Conservation (phyloP, 64 coral and sea anemone species). For the Dendronephthya gigantea region DNA sequence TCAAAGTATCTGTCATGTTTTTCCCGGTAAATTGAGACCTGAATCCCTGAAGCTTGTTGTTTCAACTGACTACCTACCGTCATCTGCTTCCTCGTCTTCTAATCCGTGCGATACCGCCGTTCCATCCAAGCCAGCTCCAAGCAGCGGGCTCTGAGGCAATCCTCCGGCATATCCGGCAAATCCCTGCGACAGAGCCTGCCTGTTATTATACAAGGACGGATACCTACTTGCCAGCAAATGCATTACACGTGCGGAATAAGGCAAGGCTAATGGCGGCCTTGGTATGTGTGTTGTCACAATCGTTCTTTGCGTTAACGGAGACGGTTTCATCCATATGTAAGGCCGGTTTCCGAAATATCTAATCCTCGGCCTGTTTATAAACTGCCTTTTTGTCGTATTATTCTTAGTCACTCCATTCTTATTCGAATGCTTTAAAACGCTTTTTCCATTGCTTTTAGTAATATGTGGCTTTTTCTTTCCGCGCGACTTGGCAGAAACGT, state of each 20-base stretch:
- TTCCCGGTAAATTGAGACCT: too few relatives aligned
- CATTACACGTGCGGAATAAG: constrained; percentile 58
- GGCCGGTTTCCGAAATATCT: constrained; percentile 29
- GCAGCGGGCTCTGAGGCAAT: not conserved
- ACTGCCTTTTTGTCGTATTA: constrained; percentile 57
- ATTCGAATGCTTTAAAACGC: constrained; percentile 13
- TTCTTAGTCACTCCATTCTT: constrained; percentile 26
- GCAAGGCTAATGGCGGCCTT: constrained; percentile 61
- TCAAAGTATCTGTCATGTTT: too few relatives aligned
- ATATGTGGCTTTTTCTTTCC: not conserved
- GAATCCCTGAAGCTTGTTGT: too few relatives aligned
- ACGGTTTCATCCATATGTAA: constrained; percentile 83
- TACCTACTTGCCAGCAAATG: constrained; percentile 20
- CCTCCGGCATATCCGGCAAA: not conserved
- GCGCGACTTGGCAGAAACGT: not conserved
- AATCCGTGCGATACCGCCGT: not conserved
- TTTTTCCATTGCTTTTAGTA: not conserved
- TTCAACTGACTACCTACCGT: not conserved
- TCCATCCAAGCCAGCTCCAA: not conserved
- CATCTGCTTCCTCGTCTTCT: not conserved
- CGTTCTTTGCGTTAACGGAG: constrained; percentile 88
- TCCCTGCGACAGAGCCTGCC: not conserved
- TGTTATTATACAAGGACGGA: not conserved
- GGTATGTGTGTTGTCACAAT: constrained; percentile 95
- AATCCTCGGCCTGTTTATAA: constrained; percentile 54